These are phyloP conservation scores for Toxotes chatareus DNA, from an alignment of 2,113 vertebrate species.

Conservation along the genomic window DNA sequence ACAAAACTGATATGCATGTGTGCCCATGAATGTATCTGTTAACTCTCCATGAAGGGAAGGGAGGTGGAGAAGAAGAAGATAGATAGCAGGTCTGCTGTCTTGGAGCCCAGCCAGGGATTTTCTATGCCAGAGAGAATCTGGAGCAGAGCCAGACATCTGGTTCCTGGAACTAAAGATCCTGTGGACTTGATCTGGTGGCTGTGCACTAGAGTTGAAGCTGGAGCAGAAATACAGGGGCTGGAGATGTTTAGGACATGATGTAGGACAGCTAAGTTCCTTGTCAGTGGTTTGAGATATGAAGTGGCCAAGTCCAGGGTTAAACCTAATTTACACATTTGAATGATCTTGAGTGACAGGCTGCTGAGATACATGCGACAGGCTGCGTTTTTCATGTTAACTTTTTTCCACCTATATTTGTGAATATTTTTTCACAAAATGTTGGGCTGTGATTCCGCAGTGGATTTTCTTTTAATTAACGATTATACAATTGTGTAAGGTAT, in stretches of 20 bases:
- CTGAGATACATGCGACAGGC: neutral
- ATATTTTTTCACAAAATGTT: no score
- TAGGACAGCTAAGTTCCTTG: neutral
- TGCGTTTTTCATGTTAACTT: no score
- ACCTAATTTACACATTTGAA: neutral
- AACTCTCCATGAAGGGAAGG: neutral
- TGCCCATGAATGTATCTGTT: neutral
- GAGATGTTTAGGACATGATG: conserved; percentile 1
- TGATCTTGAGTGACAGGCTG: neutral
- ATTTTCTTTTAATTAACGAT: no score
- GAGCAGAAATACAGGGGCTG: neutral
- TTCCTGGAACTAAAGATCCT: neutral
- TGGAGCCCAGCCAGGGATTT: conserved; percentile 42
- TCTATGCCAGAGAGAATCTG: conserved; percentile 48
- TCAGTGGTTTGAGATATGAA: neutral
- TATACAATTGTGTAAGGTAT: neutral
- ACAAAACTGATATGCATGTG: neutral
- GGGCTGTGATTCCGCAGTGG: no score
- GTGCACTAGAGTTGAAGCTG: neutral
- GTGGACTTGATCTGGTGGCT: conserved; percentile 3
- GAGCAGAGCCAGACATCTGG: conserved; percentile 48
- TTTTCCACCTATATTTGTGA: no score
- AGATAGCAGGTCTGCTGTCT: conserved; percentile 49
- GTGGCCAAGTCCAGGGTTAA: neutral
- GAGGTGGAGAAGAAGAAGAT: conserved; percentile 31